Conservation (phyloP, 1,140 invertebrate genomes). For the Caerostris darwini region DNA sequence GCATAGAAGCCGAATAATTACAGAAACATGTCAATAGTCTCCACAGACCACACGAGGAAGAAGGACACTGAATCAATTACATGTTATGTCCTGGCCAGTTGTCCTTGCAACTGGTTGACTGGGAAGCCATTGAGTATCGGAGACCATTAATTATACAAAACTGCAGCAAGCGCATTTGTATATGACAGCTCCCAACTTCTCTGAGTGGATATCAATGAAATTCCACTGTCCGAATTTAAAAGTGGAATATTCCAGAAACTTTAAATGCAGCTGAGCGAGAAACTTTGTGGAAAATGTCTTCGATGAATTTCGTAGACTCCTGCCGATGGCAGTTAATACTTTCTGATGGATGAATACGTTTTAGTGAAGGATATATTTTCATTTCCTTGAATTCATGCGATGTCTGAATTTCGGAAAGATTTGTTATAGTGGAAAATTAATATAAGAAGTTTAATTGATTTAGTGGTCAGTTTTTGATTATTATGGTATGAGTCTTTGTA, state of each 20-base stretch:
- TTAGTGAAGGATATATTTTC: not conserved
- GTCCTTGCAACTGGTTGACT: slow-evolving; percentile 47
- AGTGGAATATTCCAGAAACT: not conserved
- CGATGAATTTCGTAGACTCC: not conserved
- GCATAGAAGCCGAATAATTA: not conserved
- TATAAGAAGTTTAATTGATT: no score
- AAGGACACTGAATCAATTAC: slow-evolving; percentile 60
- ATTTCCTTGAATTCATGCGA: not conserved
- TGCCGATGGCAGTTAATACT: not conserved
- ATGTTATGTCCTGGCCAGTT: slow-evolving; percentile 46
- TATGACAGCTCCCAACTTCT: slow-evolving; percentile 21
- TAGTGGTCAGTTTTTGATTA: no score
- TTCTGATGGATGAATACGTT: not conserved
- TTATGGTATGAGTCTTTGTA: no score
- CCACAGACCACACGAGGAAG: not conserved
- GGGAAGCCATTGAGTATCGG: not conserved
- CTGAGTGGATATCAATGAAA: slow-evolving; percentile 20
- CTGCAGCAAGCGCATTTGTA: slow-evolving; percentile 12
- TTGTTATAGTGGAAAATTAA: no score
- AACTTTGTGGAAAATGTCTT: not conserved
- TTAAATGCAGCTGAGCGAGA: not conserved
- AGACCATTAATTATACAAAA: slow-evolving; percentile 57
- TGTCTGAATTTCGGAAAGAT: not conserved
- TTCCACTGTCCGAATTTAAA: not conserved
- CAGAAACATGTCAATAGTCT: not conserved